Conservation (phyloP, 2,888 invertebrate species). For the Synergus itoensis region DNA sequence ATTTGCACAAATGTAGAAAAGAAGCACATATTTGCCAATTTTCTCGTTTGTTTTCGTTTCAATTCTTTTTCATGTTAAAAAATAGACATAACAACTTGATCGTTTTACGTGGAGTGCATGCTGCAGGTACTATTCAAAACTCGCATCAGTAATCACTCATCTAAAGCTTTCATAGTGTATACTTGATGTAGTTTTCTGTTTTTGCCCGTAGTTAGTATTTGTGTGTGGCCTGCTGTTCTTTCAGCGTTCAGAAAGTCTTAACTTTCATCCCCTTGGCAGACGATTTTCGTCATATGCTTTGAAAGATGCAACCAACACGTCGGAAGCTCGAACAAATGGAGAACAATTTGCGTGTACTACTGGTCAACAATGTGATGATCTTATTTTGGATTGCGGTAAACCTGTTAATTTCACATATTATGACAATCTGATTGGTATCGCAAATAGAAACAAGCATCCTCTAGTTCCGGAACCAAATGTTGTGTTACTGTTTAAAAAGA, state of each 20-base stretch:
- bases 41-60: too few species aligned
- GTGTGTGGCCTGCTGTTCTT: slow-evolving; percentile 76
- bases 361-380: slow-evolving; percentile 79
- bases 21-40: not conserved
- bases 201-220: slow-evolving; percentile 77
- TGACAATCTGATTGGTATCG: slow-evolving; percentile 91
- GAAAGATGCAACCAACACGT: slow-evolving; percentile 70
- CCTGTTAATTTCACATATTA: slow-evolving; percentile 93
- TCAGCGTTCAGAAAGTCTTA: slow-evolving; percentile 75
- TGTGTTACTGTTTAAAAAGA: slow-evolving; percentile 87
- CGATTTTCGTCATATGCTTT: slow-evolving; percentile 72
- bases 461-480: slow-evolving; percentile 91
- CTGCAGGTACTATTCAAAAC: not conserved
- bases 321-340: slow-evolving; percentile 58
- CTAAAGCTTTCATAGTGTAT: slow-evolving; percentile 47
- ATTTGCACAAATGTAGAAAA: not conserved
- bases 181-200: slow-evolving; percentile 71
- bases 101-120: not conserved
- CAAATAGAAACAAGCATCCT: slow-evolving; percentile 90
- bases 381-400: slow-evolving; percentile 89
- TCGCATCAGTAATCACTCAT: not conserved
- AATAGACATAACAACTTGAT: too few species aligned
- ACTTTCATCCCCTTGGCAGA: slow-evolving; percentile 75
- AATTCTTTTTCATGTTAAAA: too few species aligned
- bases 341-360: slow-evolving; percentile 61